Evolutionary conservation across 2,113 vertebrate genomes (phyloP).

Genomic region (Heterochromis multidens): DNA sequence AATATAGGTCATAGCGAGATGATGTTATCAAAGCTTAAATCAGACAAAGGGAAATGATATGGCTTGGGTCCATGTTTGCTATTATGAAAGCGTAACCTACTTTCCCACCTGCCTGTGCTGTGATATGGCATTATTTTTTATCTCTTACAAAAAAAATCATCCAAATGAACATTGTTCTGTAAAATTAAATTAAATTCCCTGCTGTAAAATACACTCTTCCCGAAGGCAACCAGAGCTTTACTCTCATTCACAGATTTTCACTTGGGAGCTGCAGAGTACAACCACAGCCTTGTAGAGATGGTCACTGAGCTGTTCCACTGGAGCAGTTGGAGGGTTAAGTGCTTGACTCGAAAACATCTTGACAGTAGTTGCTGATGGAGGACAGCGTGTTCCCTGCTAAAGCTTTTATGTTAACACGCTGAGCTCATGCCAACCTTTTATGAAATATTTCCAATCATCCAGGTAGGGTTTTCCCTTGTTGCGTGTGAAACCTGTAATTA

Average conservation of each 20-base stretch:
- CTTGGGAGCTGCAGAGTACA: slow-evolving; percentile 22
- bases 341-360: slow-evolving; percentile 4
- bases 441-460: not conserved
- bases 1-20: slow-evolving; percentile 56
- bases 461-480: not conserved
- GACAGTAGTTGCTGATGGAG: slow-evolving; percentile 13
- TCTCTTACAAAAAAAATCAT: not conserved
- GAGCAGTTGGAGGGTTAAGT: slow-evolving; percentile 10
- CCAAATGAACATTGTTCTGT: slow-evolving; percentile 10
- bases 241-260: slow-evolving; percentile 8
- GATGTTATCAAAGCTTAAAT: slow-evolving; percentile 58
- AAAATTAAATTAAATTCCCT: not conserved
- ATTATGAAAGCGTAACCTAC: slow-evolving; percentile 35
- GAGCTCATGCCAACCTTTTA: not conserved
- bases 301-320: slow-evolving; percentile 29
- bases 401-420: not conserved
- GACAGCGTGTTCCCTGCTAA: not conserved
- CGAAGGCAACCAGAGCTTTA: not conserved
- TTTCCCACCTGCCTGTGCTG: not conserved
- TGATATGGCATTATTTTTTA: not conserved
- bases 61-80: slow-evolving; percentile 40
- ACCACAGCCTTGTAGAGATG: slow-evolving; percentile 8
- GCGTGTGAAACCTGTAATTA: not conserved
- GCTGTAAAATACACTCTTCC: not conserved
- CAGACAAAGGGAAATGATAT: slow-evolving; percentile 46